phyloP scores from a whole-genome alignment of 37 sponge, comb jelly and placozoan species.

The Halisarca cf. caerulea region DNA sequence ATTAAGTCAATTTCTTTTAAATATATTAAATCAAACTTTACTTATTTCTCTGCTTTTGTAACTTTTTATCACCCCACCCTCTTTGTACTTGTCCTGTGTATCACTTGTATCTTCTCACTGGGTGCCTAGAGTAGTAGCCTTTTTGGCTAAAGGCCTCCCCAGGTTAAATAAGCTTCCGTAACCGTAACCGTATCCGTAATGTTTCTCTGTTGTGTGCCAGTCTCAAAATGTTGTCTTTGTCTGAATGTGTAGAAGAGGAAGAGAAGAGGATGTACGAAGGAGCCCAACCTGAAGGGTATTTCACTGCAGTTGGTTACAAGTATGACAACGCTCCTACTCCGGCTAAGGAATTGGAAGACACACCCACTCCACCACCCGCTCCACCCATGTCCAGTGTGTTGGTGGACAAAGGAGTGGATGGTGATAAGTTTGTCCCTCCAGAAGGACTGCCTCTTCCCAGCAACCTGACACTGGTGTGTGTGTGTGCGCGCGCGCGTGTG shows the following conservation, averaged over 20 bases:
- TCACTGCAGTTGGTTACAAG: slow-evolving; percentile 66
- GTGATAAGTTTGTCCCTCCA: background rate
- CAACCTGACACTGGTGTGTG: background rate
- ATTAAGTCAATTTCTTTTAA: too few relatives aligned
- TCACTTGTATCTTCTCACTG: too few relatives aligned
- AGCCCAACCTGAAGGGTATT: slow-evolving; percentile 26
- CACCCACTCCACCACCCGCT: slow-evolving; percentile 26
- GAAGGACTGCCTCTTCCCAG: background rate
- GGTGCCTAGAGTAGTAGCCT: too few relatives aligned
- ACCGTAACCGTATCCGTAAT: too few relatives aligned
- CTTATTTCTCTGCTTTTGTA: too few relatives aligned
- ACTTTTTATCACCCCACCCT: too few relatives aligned
- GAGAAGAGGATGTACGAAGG: slow-evolving; percentile 48
- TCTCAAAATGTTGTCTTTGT: background rate
- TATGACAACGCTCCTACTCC: slow-evolving; percentile 24
- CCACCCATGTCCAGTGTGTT: slow-evolving; percentile 26
- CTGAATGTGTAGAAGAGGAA: slow-evolving; percentile 50
- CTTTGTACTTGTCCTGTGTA: too few relatives aligned
- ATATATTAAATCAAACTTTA: too few relatives aligned
- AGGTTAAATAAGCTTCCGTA: too few relatives aligned
- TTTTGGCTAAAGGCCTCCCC: too few relatives aligned
- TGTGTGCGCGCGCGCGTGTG: background rate
- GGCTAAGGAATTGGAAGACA: background rate
- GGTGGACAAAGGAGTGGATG: background rate
- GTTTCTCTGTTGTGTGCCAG: too few relatives aligned